A percentile compares a stretch with the other conserved stretches of the same genome.
phyloP scores from a whole-genome alignment of 2,888 invertebrate species.

The Hirtodrosophila duncani region DNA sequence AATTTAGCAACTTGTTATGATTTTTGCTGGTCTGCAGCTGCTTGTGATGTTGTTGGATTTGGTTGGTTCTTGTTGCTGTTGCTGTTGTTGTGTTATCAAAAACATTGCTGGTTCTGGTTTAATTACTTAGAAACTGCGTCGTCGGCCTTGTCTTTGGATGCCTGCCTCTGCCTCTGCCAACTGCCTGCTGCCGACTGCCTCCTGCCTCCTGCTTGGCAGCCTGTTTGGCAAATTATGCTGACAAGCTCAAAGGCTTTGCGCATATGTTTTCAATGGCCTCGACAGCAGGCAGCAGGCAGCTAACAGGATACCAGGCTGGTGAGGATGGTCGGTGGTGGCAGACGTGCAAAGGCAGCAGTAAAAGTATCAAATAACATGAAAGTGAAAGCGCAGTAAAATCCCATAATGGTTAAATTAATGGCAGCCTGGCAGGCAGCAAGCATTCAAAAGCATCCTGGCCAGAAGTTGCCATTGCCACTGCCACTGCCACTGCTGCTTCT shows the following conservation, averaged over 20 bases:
- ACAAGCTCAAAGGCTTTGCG: slow-evolving; percentile 45
- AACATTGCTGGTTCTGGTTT: slow-evolving; percentile 54
- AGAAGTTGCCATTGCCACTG: slow-evolving; percentile 4
- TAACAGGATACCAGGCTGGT: too few species aligned
- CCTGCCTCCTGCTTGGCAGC: too few species aligned
- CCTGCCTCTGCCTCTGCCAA: neutral
- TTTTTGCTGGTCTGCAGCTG: slow-evolving; percentile 19
- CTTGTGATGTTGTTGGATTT: neutral
- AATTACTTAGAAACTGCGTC: slow-evolving; percentile 52
- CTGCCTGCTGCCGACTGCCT: too few species aligned
- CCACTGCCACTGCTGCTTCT: neutral
- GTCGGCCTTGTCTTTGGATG: slow-evolving; percentile 4
- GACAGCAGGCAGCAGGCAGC: slow-evolving; percentile 8
- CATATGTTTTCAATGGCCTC: slow-evolving; percentile 61
- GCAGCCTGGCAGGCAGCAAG: slow-evolving; percentile 24
- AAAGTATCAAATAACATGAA: slow-evolving; percentile 67
- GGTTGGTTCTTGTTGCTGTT: neutral
- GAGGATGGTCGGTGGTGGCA: neutral
- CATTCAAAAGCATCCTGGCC: neutral
- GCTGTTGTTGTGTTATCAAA: slow-evolving; percentile 49
- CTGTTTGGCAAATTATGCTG: slow-evolving; percentile 37
- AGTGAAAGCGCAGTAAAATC: slow-evolving; percentile 57
- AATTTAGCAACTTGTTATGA: slow-evolving; percentile 47
- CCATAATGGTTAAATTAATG: slow-evolving; percentile 66
- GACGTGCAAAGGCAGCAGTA: slow-evolving; percentile 18